Percentiles rank a stretch among this genome's conserved stretches.
Evolutionary conservation across 2,113 vertebrate species (phyloP).

Genomic region (Gambusia holbrooki): DNA sequence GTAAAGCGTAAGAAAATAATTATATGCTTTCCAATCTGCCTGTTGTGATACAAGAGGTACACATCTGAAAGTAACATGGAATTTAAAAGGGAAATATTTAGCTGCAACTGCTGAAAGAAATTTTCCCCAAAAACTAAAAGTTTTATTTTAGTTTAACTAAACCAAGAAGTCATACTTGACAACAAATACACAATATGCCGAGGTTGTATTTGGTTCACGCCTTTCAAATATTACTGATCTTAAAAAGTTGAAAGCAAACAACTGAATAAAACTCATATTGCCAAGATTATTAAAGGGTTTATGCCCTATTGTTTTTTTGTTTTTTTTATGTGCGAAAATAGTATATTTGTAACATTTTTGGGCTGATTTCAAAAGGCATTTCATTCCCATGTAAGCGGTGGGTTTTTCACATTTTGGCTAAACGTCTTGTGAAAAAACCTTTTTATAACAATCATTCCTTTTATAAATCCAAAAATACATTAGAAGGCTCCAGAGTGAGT

Average conservation of each 20-base stretch:
- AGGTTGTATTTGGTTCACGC: conserved; percentile 28
- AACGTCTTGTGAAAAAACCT: not conserved
- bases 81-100: not conserved
- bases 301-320: conserved; percentile 23
- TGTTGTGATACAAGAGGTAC: conserved; percentile 7
- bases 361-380: conserved; percentile 60
- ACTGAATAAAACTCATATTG: conserved; percentile 1
- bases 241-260: not conserved
- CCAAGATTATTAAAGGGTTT: conserved; percentile 47
- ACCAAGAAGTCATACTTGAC: not conserved
- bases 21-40: not conserved
- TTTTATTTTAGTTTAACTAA: not conserved
- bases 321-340: conserved; percentile 18
- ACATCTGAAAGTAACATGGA: not conserved
- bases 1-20: conserved; percentile 45
- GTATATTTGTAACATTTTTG: conserved; percentile 29
- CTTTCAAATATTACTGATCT: conserved; percentile 11
- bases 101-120: conserved; percentile 5
- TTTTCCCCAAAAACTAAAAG: not conserved
- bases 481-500: conserved; percentile 39
- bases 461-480: not conserved
- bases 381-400: conserved; percentile 34
- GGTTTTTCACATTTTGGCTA: conserved; percentile 11
- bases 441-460: not conserved
- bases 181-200: not conserved